Conservation (phyloP, 2,797 vertebrate species). For the Rhinichthys osculus region DNA sequence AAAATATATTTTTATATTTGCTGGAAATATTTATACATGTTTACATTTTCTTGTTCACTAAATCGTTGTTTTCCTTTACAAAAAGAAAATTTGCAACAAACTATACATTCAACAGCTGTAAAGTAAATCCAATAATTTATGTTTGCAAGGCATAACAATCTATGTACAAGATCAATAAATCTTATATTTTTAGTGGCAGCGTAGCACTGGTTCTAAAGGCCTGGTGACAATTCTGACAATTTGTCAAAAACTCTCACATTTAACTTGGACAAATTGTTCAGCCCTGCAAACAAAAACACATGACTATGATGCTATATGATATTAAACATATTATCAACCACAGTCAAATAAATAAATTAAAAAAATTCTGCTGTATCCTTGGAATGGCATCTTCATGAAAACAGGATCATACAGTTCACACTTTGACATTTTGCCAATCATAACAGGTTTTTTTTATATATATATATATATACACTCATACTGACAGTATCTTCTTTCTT, state of each 20-base stretch:
- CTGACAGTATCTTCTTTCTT: not conserved
- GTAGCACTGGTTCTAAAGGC: not conserved
- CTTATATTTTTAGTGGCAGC: not conserved
- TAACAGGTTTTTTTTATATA: no score
- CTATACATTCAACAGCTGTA: not conserved
- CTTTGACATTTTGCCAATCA: not conserved
- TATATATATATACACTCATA: not conserved
- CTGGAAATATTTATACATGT: not conserved
- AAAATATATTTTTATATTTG: not conserved
- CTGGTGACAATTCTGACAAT: not conserved
- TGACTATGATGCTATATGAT: not conserved
- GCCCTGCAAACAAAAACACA: not conserved
- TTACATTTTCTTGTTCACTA: not conserved
- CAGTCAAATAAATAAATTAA: not conserved
- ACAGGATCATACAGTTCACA: not conserved
- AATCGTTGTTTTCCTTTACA: not conserved
- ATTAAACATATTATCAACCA: not conserved
- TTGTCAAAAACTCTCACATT: not conserved
- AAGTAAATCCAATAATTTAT: not conserved
- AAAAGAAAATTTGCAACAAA: not conserved
- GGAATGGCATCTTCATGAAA: not conserved
- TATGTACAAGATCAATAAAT: not conserved
- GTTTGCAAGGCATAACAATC: conserved; percentile 3
- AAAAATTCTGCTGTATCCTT: not conserved
- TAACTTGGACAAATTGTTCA: not conserved